Conservation (phyloP, 2,797 vertebrate species). For the Ctenochaetus hawaiiensis region DNA sequence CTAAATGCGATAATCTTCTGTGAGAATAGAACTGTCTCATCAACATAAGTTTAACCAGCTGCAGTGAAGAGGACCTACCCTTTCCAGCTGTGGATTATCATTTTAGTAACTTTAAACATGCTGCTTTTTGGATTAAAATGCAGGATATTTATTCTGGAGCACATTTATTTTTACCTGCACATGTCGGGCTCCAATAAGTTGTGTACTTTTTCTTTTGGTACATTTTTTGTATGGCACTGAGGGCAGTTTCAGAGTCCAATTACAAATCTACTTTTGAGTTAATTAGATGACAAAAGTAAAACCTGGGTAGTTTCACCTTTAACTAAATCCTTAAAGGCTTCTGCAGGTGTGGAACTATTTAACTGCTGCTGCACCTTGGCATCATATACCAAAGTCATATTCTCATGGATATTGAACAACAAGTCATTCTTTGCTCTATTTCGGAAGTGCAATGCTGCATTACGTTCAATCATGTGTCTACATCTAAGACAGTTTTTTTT, state of each 20-base stretch:
- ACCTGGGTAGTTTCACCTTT: background rate
- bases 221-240: background rate
- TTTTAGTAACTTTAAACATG: background rate
- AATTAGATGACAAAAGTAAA: background rate
- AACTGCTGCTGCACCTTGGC: no score
- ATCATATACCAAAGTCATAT: no score
- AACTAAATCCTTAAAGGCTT: no score
- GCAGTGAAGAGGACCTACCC: background rate
- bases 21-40: slow-evolving; percentile 2
- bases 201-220: background rate
- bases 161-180: background rate
- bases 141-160: background rate
- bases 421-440: background rate
- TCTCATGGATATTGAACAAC: background rate
- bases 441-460: background rate
- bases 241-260: background rate
- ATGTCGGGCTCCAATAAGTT: background rate
- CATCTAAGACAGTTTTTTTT: no score
- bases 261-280: slow-evolving; percentile 1
- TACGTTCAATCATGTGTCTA: no score
- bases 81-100: background rate
- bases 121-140: background rate
- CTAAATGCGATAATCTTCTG: background rate
- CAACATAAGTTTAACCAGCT: background rate
- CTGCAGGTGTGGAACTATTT: no score